Base-by-base conservation (phyloP, 2,797 vertebrate genomes). In the Sebastes ruberrimus region DNA sequence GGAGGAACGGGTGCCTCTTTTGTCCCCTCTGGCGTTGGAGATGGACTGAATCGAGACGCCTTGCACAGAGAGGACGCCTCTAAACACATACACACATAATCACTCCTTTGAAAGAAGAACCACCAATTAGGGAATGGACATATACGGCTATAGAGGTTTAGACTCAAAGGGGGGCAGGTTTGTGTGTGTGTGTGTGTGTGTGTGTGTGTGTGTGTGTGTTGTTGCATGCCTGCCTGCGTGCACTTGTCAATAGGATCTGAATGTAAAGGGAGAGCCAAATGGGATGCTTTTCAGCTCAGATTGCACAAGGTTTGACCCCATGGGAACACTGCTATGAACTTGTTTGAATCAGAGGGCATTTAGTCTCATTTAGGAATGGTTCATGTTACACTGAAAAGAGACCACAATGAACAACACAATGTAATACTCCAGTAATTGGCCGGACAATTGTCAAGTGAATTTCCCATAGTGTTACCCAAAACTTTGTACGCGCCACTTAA, bases 121-220 rank as follows among this genome's bases (percentile, higher is more conserved):
- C 92, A 79, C 94, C 91, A 94, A 95, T 95, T 94, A 94, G 92
- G 89, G 92, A 93, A 90, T 92, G 88, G 91, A 92, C 90, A 89
- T 89, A 89, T 87, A 90, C 35, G 62, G 77, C 89, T 82, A 83
- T 80, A 89, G 86, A 89, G 83, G 84, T 88, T 90, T 71, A 52
- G 81, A 64, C 82, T 89, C 80, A 87, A 90, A 89, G 84, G 75
- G 74, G 73, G 82, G 77, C 73, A 60, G 71, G 78, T 74, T 83
- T 63, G 57, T 77, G 62, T 57, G 66, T 66, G 59, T 33, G 76
- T 32, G 69, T 74, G 73, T 56, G 67, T 63, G 76, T 32, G 69
- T 30, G 59, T 55, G 59, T 33, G 76, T 32, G 68, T 74, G 73
- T 56, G 78, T 57, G 74, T 81, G 70, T 63, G 71, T 79, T 70